Evolutionary conservation across 2,113 vertebrate genomes (phyloP), one percentile per base, ranked within the genome.

Genomic region (Polypterus bichir): DNA sequence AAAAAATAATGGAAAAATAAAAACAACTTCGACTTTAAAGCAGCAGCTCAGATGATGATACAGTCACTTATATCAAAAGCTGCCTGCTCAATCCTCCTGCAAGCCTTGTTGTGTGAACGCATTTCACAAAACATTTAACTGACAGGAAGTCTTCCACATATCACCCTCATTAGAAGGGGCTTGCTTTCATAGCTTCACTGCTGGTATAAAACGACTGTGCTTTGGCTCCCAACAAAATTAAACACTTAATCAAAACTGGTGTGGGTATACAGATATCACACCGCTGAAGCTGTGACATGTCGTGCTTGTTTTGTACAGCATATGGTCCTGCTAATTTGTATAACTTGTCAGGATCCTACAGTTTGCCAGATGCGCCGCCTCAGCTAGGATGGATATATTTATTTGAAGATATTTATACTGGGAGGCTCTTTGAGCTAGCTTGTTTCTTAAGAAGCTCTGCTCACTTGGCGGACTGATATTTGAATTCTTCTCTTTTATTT

Each of bases 321-420:
- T 58, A 58, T 6, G 4, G 56, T 58, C 56, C 56, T 58, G 56
- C 78, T 88, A 84, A 85, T 85, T 86, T 86, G 84, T 84, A 81
- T 79, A 70, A 77, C 82, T 83, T 84, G 84, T 85, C 78, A 82
- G 81, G 83, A 78, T 79, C 81, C 74, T 68, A 77, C 76, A 79
- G 81, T 83, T 83, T 83, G 83, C 82, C 83, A 87, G 82, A 81
- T 77, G 75, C 73, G 74, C 79, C 76, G 78, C 79, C 77, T 77
- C 75, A 71, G 66, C 81, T 73, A 76, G 83, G 80, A 76, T 56
- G 75, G 82, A 79, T 83, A 77, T 80, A 75, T 78, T 78, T 76
- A 81, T 79, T 84, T 85, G 81, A 87, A 85, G 85, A 76, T 76
- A 74, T 83, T 71, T 79, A 76, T 81, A 77, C 78, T 82, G 74